Evolutionary conservation across 2,797 vertebrate species (phyloP).

Genomic region (Anolis apletophallus): DNA sequence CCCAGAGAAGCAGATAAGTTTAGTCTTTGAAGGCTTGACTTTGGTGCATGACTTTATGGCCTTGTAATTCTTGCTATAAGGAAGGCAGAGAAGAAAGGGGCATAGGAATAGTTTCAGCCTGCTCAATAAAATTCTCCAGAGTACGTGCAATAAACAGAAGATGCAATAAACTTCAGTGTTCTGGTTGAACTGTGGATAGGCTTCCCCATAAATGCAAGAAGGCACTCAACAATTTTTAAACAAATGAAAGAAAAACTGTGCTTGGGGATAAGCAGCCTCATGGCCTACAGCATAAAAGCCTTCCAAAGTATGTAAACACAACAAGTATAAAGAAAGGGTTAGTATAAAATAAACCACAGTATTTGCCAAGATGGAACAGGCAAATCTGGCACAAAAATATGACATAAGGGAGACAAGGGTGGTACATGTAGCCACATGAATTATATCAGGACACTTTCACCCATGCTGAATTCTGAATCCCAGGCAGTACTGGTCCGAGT

Average conservation of each 20-base stretch:
- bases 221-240: constrained; percentile 69
- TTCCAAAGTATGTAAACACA: constrained; percentile 53
- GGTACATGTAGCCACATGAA: background rate
- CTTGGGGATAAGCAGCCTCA: constrained; percentile 49
- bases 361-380: constrained; percentile 26
- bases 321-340: constrained; percentile 46
- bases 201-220: constrained; percentile 65
- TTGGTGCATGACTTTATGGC: constrained; percentile 52
- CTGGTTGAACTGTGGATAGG: constrained; percentile 61
- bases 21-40: constrained; percentile 58
- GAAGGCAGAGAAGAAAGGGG: background rate
- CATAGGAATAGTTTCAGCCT: constrained; percentile 26
- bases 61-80: constrained; percentile 45
- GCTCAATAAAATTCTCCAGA: constrained; percentile 53
- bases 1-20: constrained; percentile 59
- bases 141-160: constrained; percentile 60
- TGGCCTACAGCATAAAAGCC: constrained; percentile 52
- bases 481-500: too few species aligned
- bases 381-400: constrained; percentile 27
- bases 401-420: background rate
- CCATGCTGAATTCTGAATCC: background rate
- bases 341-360: constrained; percentile 26
- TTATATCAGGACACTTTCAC: background rate
- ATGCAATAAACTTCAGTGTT: constrained; percentile 56
- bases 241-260: constrained; percentile 59